Base-by-base conservation (phyloP, 2,797 vertebrate genomes). In the Holocentrus rufus region DNA sequence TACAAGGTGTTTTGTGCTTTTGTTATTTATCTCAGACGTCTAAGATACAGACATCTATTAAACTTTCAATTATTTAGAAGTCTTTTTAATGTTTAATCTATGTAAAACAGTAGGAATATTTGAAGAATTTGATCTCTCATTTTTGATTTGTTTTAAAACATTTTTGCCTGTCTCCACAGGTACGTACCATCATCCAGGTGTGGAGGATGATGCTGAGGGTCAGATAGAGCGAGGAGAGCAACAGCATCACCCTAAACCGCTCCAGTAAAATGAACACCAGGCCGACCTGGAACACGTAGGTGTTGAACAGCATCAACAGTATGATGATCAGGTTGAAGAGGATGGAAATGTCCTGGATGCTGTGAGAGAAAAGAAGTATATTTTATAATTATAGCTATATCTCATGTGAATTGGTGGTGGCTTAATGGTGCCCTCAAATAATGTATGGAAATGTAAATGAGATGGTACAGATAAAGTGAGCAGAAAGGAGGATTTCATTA, bases 231-330 rank as follows among this genome's bases (percentile, higher is more conserved):
- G 90, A 92, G 0, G 95, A 95, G 65, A 96, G 87, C 76, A 96
- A 44, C 81, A 98, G 94, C 74, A 95, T 94, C 1, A 94, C 93
- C 85, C 96, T 96, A 91, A 98, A 98, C 3, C 96, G 95, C 54
- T 94, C 95, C 85, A 97, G 92, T 1, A 98, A 91, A 1, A 98
- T 91, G 54, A 90, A 95, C 34, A 98, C 95, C 85, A 98, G 89
- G 10, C 97, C 97, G 0, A 97, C 95, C 88, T 97, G 96, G 94
- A 98, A 98, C 65, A 98, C 93, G 90, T 95, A 98, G 75, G 97
- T 98, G 93, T 97, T 98, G 88, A 98, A 98, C 87, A 98, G 94
- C 97, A 97, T 97, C 91, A 98, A 90, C 90, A 98, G 96, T 74
- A 98, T 80, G 78, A 98, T 95, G 95, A 98, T 95, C 90, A 96